phyloP scores from a whole-genome alignment of 2,797 vertebrate species.

The Spondyliosoma cantharus region DNA sequence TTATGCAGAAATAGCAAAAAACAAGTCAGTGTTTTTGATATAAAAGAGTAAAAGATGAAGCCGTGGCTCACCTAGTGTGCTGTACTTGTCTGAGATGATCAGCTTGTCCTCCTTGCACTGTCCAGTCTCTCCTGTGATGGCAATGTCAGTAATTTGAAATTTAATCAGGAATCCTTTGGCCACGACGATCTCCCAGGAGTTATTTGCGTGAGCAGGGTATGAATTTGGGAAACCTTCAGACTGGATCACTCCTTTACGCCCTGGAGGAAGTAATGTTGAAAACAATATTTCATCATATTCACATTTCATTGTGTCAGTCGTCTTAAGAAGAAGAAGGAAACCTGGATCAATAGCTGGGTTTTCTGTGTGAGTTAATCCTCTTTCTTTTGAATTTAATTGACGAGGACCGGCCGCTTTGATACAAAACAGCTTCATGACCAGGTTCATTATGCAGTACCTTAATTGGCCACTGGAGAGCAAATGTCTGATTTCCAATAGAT shows the following conservation, averaged over 20 bases:
- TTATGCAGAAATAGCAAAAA: neutral
- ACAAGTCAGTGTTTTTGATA: neutral
- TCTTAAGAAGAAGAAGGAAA: neutral
- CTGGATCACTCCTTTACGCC: slow-evolving; percentile 80
- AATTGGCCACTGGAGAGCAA: slow-evolving; percentile 65
- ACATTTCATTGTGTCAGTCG: slow-evolving; percentile 9
- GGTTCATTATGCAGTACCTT: slow-evolving; percentile 49
- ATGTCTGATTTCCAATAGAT: slow-evolving; percentile 33
- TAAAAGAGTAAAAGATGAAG: neutral
- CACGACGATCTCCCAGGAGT: slow-evolving; percentile 81
- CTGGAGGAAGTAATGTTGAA: slow-evolving; percentile 27
- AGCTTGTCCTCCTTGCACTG: slow-evolving; percentile 81
- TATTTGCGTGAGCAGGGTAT: slow-evolving; percentile 79
- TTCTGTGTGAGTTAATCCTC: neutral
- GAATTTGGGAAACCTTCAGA: slow-evolving; percentile 80
- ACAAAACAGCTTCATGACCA: slow-evolving; percentile 29
- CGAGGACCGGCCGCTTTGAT: slow-evolving; percentile 19
- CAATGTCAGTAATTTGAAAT: slow-evolving; percentile 81
- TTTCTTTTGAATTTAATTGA: slow-evolving; percentile 15
- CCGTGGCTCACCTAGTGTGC: slow-evolving; percentile 73
- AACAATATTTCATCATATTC: neutral
- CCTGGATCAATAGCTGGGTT: neutral
- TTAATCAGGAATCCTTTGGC: slow-evolving; percentile 79
- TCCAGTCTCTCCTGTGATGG: slow-evolving; percentile 79
- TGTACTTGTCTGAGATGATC: slow-evolving; percentile 74